These are phyloP conservation scores for Labia minor DNA, from an alignment of 2,888 invertebrate genomes.

Conservation along the genomic window DNA sequence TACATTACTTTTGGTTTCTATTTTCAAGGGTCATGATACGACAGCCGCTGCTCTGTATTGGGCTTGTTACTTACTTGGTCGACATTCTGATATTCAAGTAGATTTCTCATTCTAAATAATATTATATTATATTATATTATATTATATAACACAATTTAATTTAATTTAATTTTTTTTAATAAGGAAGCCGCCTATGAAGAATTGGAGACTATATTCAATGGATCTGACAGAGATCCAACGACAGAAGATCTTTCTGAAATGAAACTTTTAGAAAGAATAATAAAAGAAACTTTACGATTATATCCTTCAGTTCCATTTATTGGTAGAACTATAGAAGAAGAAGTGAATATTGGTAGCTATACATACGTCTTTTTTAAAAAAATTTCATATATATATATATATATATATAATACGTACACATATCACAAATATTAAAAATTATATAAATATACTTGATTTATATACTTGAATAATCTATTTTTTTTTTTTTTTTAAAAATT, in stretches of 20 bases:
- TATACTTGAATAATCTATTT: no score
- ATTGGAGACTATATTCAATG: slow-evolving; percentile 13
- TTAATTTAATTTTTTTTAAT: not conserved
- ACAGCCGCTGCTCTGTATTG: not conserved
- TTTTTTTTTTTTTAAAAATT: no score
- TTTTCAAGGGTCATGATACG: not conserved
- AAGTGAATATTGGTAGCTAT: not conserved
- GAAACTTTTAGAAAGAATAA: not conserved
- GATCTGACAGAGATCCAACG: slow-evolving; percentile 14
- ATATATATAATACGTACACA: no score
- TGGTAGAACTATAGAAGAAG: not conserved
- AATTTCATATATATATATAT: no score
- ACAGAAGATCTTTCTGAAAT: slow-evolving; percentile 15
- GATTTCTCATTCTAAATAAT: no score
- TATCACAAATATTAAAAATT: no score
- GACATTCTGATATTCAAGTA: not conserved
- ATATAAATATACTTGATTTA: no score
- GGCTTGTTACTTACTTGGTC: not conserved
- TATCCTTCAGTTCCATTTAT: slow-evolving; percentile 16
- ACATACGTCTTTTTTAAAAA: no score
- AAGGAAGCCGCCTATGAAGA: slow-evolving; percentile 8
- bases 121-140: no score
- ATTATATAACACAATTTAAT: no score
- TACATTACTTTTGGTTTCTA: no score
- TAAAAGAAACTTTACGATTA: slow-evolving; percentile 18